These are phyloP conservation scores for Neogobius melanostomus DNA, from an alignment of 2,113 vertebrate genomes.

Conservation along the genomic window DNA sequence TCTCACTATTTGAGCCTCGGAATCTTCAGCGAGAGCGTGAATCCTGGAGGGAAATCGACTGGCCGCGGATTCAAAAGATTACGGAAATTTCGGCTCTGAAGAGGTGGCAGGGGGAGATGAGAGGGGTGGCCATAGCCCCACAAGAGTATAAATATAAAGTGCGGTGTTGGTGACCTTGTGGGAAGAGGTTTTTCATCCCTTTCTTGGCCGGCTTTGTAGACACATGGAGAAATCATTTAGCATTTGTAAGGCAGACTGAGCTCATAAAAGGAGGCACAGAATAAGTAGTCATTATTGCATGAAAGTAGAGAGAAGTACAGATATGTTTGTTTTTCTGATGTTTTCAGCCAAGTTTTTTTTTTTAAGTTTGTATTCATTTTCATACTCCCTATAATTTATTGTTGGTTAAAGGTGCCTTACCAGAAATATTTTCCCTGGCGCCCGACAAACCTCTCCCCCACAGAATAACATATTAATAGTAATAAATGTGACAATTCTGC, in stretches of 20 bases:
- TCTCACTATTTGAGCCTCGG: constrained; percentile 47
- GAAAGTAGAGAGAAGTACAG: background rate
- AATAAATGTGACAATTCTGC: background rate
- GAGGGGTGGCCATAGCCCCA: constrained; percentile 40
- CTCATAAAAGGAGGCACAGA: background rate
- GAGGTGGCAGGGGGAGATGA: constrained; percentile 34
- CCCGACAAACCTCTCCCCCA: background rate
- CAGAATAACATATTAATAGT: background rate
- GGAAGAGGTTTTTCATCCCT: constrained; percentile 56
- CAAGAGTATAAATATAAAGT: constrained; percentile 60
- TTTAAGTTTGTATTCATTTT: background rate
- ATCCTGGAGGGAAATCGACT: constrained; percentile 69
- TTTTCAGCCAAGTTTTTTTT: background rate
- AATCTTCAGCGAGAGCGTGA: constrained; percentile 58
- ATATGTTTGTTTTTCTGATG: background rate
- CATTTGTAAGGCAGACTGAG: constrained; percentile 5
- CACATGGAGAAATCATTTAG: constrained; percentile 49
- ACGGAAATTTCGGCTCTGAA: constrained; percentile 58
- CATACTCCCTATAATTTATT: background rate
- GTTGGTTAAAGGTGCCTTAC: background rate
- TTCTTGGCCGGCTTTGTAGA: constrained; percentile 23
- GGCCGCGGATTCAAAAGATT: constrained; percentile 66
- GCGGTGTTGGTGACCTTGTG: constrained; percentile 65
- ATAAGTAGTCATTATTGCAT: background rate
- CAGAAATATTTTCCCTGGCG: background rate